These are phyloP conservation scores for Sigmodon hispidus DNA, from an alignment of 2,113 vertebrate species.

Conservation along the genomic window DNA sequence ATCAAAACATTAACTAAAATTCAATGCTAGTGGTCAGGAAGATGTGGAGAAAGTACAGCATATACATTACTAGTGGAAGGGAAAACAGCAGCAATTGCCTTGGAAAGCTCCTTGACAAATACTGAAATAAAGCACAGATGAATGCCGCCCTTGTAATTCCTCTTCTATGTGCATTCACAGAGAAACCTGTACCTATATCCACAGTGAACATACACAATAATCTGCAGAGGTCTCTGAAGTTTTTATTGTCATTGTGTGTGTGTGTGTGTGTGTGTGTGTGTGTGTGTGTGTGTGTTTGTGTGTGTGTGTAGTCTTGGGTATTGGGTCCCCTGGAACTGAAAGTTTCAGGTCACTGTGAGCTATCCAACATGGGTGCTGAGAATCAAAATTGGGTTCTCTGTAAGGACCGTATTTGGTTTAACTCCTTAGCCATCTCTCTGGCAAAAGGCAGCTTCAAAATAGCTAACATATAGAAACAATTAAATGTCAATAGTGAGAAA, in stretches of 20 bases:
- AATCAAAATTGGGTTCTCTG: not conserved
- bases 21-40: not conserved
- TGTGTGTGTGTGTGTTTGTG: not conserved
- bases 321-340: not conserved
- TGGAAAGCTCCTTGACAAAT: not conserved
- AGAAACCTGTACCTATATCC: not conserved
- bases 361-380: not conserved
- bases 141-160: not conserved
- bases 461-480: not conserved
- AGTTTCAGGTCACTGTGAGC: not conserved
- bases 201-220: not conserved
- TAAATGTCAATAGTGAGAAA: not conserved
- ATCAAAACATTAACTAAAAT: slow-evolving; percentile 34
- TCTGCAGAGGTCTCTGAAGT: not conserved
- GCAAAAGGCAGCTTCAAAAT: not conserved
- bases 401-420: not conserved
- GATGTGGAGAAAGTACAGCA: not conserved
- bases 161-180: not conserved
- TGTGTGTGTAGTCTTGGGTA: not conserved
- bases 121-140: not conserved
- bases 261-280: not conserved
- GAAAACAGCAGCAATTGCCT: not conserved
- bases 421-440: not conserved
- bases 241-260: not conserved
- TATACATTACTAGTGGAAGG: not conserved